phyloP scores from a whole-genome alignment of 2,888 invertebrate genomes.

The Incurvaria masculella region DNA sequence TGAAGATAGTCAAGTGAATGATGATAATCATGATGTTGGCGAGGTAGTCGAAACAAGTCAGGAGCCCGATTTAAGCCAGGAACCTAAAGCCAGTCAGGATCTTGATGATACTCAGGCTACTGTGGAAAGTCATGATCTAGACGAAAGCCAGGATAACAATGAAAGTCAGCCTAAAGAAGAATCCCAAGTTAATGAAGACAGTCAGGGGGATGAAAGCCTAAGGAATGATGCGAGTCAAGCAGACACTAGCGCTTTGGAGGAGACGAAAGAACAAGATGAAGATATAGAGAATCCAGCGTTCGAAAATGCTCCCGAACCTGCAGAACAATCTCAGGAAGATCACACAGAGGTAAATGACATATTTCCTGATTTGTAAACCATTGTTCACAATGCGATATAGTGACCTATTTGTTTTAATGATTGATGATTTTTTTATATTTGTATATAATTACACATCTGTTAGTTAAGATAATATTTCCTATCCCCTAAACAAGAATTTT shows the following conservation, averaged over 20 bases:
- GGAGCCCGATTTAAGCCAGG: too few species aligned
- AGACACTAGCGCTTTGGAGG: constrained; percentile 9
- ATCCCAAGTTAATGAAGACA: constrained; percentile 21
- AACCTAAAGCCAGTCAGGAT: too few species aligned
- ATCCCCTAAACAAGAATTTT: too few species aligned
- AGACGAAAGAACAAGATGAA: constrained; percentile 20
- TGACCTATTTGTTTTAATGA: too few species aligned
- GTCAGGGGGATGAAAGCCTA: constrained; percentile 8
- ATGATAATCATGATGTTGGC: too few species aligned
- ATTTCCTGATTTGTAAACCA: constrained; percentile 11
- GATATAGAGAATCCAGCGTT: constrained; percentile 45
- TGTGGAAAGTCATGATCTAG: constrained; percentile 12
- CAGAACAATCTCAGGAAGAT: constrained; percentile 43
- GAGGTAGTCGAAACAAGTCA: too few species aligned
- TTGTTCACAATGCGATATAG: constrained; percentile 2
- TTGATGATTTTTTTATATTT: too few species aligned
- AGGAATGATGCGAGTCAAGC: too few species aligned
- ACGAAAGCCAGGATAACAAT: constrained; percentile 19
- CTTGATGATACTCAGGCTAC: constrained; percentile 3
- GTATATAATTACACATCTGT: too few species aligned
- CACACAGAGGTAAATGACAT: constrained; percentile 40
- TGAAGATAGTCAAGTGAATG: too few species aligned
- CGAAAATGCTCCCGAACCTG: constrained; percentile 49
- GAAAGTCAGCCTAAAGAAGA: constrained; percentile 22
- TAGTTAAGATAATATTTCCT: too few species aligned